Percentiles rank a stretch among this genome's conserved stretches.
Evolutionary conservation across 2,113 vertebrate genomes (phyloP).

Genomic region (Salvelinus namaycush): DNA sequence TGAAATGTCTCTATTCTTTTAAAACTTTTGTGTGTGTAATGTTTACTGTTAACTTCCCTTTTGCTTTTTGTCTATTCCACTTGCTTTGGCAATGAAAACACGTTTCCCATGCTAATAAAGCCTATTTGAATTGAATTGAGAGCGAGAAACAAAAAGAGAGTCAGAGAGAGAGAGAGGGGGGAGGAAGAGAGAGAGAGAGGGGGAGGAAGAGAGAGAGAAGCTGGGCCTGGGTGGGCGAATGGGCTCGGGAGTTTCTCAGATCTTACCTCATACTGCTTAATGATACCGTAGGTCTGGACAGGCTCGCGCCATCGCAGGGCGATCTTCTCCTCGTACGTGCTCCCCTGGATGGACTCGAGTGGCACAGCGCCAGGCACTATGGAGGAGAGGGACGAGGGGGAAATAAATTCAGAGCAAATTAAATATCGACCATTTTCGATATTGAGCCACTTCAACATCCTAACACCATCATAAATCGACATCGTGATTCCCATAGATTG

Average conservation of each 20-base stretch:
- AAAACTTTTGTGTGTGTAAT: no score
- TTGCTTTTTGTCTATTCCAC: no score
- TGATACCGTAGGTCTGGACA: conserved; percentile 88
- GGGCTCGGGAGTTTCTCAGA: no score
- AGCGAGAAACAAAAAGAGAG: not conserved
- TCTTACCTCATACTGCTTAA: conserved; percentile 92
- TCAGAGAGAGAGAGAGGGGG: not conserved
- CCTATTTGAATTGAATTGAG: no score
- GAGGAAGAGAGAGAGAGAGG: not conserved
- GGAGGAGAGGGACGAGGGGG: not conserved
- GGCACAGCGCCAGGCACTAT: conserved; percentile 90
- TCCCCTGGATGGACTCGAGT: conserved; percentile 88
- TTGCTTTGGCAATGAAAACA: no score
- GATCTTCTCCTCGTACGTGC: conserved; percentile 94
- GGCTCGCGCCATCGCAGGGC: conserved; percentile 93
- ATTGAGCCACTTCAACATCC: conserved; percentile 7
- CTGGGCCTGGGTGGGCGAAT: not conserved
- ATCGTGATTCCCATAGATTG: not conserved
- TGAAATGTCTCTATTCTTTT: no score
- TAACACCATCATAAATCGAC: not conserved
- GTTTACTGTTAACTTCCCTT: no score
- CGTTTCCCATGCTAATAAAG: no score
- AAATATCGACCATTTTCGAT: conserved; percentile 17
- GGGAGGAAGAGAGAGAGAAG: not conserved
- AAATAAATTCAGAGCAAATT: conserved; percentile 16